phyloP scores from a whole-genome alignment of 2,888 invertebrate species.

The Thalpophila matura region DNA sequence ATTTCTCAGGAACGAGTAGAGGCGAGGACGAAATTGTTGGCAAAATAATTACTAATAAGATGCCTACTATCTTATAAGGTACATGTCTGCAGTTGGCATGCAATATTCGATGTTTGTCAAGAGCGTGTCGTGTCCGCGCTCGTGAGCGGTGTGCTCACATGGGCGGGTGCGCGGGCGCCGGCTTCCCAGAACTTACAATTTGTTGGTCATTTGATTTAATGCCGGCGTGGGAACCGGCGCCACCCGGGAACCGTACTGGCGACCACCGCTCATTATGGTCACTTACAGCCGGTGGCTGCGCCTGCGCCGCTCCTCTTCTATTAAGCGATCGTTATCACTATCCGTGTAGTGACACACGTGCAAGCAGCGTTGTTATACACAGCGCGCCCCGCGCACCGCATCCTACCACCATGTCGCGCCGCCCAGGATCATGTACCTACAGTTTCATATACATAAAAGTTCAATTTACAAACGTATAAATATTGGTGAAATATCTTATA shows the following conservation, averaged over 20 bases:
- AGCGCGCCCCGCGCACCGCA: too few species aligned
- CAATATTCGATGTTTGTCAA: too few species aligned
- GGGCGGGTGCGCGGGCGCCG: conserved; percentile 21
- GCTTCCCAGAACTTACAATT: conserved; percentile 63
- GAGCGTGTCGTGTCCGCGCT: background rate
- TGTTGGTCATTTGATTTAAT: conserved; percentile 81
- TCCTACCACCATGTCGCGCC: too few species aligned
- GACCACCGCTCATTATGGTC: conserved; percentile 49
- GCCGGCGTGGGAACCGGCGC: conserved; percentile 55
- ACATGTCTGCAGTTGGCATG: too few species aligned
- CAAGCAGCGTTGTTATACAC: background rate
- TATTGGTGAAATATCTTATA: background rate
- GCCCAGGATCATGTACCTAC: too few species aligned
- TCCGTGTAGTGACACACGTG: background rate
- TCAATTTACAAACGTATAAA: background rate
- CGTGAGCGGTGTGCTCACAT: background rate
- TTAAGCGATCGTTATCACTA: conserved; percentile 22
- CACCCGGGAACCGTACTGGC: conserved; percentile 46
- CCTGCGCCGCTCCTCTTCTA: background rate
- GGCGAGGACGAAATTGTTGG: too few species aligned
- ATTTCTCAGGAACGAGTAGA: too few species aligned
- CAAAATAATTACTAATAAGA: background rate
- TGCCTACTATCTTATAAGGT: background rate
- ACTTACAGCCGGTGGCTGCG: conserved; percentile 30
- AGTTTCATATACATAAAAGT: background rate